phyloP scores from a whole-genome alignment of 2,797 vertebrate genomes.

The Nyctibius grandis region DNA sequence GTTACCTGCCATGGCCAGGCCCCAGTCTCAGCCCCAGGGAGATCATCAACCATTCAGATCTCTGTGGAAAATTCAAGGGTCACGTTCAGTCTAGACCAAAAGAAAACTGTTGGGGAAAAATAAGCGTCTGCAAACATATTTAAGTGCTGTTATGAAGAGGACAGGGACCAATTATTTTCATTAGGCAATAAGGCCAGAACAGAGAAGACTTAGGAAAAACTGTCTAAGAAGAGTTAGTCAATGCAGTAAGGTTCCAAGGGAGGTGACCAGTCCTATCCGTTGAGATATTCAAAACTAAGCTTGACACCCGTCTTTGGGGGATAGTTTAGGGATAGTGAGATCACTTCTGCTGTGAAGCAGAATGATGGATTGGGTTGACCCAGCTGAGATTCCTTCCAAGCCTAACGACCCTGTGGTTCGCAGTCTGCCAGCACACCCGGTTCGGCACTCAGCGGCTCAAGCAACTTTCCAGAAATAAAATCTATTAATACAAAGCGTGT shows the following conservation, averaged over 20 bases:
- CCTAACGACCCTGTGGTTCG: not conserved
- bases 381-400: not conserved
- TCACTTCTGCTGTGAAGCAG: not conserved
- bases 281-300: not conserved
- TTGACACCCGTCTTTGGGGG: not conserved
- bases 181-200: not conserved
- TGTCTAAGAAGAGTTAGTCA: not conserved
- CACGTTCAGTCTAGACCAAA: constrained; percentile 50
- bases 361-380: not conserved
- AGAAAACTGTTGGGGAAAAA: constrained; percentile 42
- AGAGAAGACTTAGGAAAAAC: not conserved
- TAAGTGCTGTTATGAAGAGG: not conserved
- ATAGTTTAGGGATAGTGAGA: not conserved
- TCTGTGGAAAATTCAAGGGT: constrained; percentile 12
- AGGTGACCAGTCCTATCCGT: not conserved
- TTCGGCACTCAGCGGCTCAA: not conserved
- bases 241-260: not conserved
- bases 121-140: constrained; percentile 16
- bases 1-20: not conserved
- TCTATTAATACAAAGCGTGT: not conserved
- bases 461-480: not conserved
- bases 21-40: not conserved
- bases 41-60: not conserved
- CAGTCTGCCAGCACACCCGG: not conserved
- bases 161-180: constrained; percentile 43